These are phyloP conservation scores for Atherinosoma microstoma DNA, from an alignment of 2,797 vertebrate species.

Conservation along the genomic window DNA sequence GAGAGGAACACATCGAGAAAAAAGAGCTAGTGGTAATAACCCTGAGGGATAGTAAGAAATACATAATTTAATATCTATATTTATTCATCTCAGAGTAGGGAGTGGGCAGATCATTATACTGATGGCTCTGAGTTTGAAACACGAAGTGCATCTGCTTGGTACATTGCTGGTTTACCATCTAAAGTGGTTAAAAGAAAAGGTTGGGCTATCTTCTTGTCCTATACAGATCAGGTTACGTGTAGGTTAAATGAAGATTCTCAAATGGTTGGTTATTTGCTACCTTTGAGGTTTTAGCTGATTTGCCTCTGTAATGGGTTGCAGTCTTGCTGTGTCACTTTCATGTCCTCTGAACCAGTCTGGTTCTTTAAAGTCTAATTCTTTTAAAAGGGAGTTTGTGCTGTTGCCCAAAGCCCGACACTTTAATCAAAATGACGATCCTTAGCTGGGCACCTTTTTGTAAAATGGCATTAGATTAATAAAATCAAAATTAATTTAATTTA, in stretches of 20 bases:
- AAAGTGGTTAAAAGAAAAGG: conserved; percentile 23
- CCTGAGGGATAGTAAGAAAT: conserved; percentile 54
- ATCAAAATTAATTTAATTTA: background rate
- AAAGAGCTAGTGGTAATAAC: conserved; percentile 33
- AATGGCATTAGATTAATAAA: background rate
- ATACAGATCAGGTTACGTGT: conserved; percentile 34
- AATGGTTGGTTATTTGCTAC: conserved; percentile 5
- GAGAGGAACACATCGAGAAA: background rate
- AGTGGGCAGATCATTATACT: conserved; percentile 50
- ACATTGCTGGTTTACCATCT: conserved; percentile 5
- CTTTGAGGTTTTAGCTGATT: conserved; percentile 33
- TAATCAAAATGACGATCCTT: background rate
- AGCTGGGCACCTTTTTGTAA: background rate
- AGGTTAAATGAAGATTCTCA: conserved; percentile 37
- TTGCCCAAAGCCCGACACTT: background rate
- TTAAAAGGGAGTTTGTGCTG: background rate
- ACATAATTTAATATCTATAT: conserved; percentile 68
- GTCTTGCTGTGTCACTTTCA: background rate
- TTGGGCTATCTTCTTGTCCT: conserved; percentile 14
- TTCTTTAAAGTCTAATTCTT: background rate
- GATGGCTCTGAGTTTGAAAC: conserved; percentile 51
- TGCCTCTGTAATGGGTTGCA: conserved; percentile 11
- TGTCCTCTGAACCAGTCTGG: background rate
- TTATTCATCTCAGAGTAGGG: conserved; percentile 59
- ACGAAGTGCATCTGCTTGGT: conserved; percentile 11